Evolutionary conservation across 2,113 vertebrate genomes (phyloP).

Genomic region (Talpa occidentalis): DNA sequence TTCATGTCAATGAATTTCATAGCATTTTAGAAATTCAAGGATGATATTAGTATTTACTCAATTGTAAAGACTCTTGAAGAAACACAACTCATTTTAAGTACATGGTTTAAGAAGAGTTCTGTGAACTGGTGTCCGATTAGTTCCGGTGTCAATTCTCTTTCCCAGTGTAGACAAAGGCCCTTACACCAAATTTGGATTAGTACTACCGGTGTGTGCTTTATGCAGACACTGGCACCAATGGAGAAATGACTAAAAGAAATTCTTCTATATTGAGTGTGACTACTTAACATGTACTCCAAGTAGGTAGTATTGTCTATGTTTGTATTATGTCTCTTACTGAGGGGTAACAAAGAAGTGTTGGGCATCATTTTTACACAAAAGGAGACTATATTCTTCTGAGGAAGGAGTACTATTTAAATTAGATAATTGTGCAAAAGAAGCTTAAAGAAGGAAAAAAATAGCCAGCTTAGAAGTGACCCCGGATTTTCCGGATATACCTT

Average conservation of each 20-base stretch:
- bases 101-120: neutral
- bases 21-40: neutral
- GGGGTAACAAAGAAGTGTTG: neutral
- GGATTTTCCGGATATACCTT: neutral
- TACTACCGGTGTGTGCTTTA: neutral
- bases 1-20: neutral
- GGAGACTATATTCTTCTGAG: neutral
- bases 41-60: neutral
- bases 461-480: neutral
- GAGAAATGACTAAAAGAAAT: neutral
- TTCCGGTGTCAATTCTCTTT: neutral
- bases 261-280: neutral
- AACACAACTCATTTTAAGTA: neutral
- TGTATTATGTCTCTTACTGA: neutral
- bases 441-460: neutral
- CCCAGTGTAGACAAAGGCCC: fast-evolving
- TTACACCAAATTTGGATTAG: neutral
- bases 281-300: neutral
- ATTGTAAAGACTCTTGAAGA: neutral
- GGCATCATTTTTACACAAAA: neutral
- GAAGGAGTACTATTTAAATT: neutral
- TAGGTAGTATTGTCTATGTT: neutral
- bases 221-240: neutral
- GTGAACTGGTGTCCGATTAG: neutral
- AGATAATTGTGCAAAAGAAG: neutral